Conservation (phyloP, 2,113 vertebrate genomes). For the Clupea harengus region DNA sequence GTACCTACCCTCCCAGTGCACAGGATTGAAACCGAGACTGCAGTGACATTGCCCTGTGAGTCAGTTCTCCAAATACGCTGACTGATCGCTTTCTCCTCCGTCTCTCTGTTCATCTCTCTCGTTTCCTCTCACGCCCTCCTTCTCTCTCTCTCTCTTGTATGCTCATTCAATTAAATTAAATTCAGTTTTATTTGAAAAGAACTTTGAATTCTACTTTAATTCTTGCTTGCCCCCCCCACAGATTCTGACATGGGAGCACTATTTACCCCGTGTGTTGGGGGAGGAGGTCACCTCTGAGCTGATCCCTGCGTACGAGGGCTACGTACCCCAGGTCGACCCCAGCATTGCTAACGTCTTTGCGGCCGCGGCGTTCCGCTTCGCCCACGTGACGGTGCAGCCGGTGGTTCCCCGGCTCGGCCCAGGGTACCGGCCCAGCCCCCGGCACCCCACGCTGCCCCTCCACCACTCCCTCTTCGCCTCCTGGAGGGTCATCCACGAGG, state of each 20-base stretch:
- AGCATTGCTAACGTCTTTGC: constrained; percentile 75
- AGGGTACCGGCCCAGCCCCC: constrained; percentile 60
- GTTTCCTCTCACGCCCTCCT: neutral
- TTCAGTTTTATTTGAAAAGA: no score
- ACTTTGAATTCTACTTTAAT: no score
- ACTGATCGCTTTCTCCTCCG: neutral
- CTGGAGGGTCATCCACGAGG: constrained; percentile 75
- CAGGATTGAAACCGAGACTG: neutral
- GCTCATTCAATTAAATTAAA: neutral
- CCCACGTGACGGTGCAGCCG: constrained; percentile 76
- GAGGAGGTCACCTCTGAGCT: constrained; percentile 50
- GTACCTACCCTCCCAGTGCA: no score
- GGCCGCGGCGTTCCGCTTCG: constrained; percentile 75
- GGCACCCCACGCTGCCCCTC: constrained; percentile 69
- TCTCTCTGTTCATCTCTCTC: neutral
- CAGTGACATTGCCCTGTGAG: neutral
- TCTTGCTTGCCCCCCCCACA: constrained; percentile 33
- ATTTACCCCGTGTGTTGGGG: constrained; percentile 71
- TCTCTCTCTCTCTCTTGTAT: neutral
- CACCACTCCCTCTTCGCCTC: constrained; percentile 77
- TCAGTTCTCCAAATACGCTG: neutral
- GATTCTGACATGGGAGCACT: constrained; percentile 77
- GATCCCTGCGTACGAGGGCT: constrained; percentile 66
- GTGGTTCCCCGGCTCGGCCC: constrained; percentile 68
- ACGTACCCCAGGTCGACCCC: constrained; percentile 65